These are phyloP conservation scores for Struthidea cinerea DNA, from an alignment of 2,113 vertebrate genomes.

Conservation along the genomic window DNA sequence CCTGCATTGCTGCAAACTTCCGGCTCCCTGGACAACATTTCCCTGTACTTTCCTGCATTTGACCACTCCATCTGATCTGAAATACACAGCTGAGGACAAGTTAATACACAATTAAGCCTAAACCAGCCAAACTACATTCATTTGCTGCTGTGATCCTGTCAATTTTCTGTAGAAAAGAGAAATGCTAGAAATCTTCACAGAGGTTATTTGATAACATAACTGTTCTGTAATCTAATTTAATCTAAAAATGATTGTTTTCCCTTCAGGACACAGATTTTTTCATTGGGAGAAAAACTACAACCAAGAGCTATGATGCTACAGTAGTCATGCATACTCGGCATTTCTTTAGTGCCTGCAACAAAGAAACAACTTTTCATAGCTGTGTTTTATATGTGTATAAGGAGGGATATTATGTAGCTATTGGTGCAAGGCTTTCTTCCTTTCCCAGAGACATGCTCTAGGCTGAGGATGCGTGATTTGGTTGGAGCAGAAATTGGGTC, in stretches of 20 bases:
- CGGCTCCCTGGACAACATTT: not conserved
- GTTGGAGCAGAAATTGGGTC: not conserved
- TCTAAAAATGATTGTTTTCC: not conserved
- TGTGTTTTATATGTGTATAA: not conserved
- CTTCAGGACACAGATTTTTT: not conserved
- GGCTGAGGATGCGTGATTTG: not conserved
- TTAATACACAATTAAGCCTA: not conserved
- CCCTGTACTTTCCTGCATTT: not conserved
- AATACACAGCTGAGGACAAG: not conserved
- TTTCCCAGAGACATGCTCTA: not conserved
- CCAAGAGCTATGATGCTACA: not conserved
- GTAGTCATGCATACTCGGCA: not conserved
- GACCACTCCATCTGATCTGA: not conserved
- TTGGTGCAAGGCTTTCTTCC: not conserved
- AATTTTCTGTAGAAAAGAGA: not conserved
- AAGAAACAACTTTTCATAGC: not conserved
- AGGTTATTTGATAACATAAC: not conserved
- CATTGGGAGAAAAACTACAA: not conserved
- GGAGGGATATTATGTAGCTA: not conserved
- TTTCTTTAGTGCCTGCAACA: not conserved
- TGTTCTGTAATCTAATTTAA: not conserved
- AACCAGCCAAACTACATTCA: not conserved
- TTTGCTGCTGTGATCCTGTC: not conserved
- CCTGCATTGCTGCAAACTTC: not conserved
- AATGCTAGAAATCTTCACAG: not conserved